Evolutionary conservation across 2,888 invertebrate species (phyloP), one percentile per base, ranked within the genome.

Genomic region (Orthosia gracilis): DNA sequence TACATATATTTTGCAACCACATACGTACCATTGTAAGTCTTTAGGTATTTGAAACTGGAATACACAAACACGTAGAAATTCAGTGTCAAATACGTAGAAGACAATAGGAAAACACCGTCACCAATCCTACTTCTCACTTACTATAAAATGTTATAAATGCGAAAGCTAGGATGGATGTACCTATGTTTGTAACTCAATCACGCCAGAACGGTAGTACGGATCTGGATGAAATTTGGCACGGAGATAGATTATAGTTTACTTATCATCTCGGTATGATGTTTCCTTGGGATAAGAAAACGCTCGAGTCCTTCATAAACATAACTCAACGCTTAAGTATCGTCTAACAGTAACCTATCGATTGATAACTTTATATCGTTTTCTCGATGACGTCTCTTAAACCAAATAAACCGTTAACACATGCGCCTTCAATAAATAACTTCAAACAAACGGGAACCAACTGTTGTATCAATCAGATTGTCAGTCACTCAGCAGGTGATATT

Each of bases 381-480:
- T 13, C 45, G 55, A 73, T 71, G 62, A 78, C 47, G 15, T 55
- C 12, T 9, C 58, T 63, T 23, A 21, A 76, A 78, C 58, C 55
- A 70, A 80, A 68, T 50, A 57, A 65, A 65, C 78, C 70, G 69
- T 77, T 61, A 68, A 55, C 66, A 69, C 54, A 61, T 58, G 57
- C 68, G 55, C 55, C 62, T 59, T 63, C 55, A 66, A 82, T 75
- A 75, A 82, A 78, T 78, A 69, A 66, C 78, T 75, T 26, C 40
- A 71, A 79, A 69, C 52, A 54, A 72, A 67, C 71, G 58, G 65
- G 64, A 72, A 63, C 71, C 71, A 65, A 76, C 83, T 81, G 85
- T 45, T 71, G 64, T 84, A 85, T 85, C 85, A 83, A 83, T 85
- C 82, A 82, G 69, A 49, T 55, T 59, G 71, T 85, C 82, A 72